A percentile compares a stretch with the other conserved stretches of the same genome.
Evolutionary conservation across 1,140 invertebrate genomes (phyloP).

Genomic region (Drosophila mojavensis): DNA sequence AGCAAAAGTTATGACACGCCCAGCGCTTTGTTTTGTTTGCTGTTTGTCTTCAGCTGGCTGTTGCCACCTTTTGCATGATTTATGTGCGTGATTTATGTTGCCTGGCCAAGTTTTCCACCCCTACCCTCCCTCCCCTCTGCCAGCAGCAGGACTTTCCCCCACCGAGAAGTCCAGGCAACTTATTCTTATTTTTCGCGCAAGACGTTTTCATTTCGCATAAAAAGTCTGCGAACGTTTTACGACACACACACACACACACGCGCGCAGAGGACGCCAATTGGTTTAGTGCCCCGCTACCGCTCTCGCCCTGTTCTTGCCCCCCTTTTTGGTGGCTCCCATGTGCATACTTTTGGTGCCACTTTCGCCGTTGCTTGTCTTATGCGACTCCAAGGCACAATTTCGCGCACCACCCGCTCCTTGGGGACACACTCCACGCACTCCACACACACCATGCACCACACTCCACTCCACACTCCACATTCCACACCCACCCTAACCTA

Average conservation of each 20-base stretch:
- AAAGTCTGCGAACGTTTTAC: slow-evolving; percentile 58
- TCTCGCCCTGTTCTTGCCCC: slow-evolving; percentile 3
- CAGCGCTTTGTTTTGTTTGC: slow-evolving; percentile 16
- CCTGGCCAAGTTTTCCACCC: slow-evolving; percentile 46
- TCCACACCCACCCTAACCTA: slow-evolving; percentile 3
- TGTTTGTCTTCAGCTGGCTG: slow-evolving; percentile 22
- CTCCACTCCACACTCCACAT: slow-evolving; percentile 14
- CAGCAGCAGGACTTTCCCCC: too few relatives aligned
- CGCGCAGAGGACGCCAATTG: slow-evolving; percentile 27
- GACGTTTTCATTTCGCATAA: slow-evolving; percentile 69
- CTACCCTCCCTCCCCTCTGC: neutral
- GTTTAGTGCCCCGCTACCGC: slow-evolving; percentile 1
- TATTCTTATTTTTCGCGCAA: slow-evolving; percentile 52
- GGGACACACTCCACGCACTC: slow-evolving; percentile 30
- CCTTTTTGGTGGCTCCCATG: slow-evolving; percentile 72
- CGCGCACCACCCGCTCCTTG: slow-evolving; percentile 58
- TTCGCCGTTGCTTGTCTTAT: slow-evolving; percentile 65
- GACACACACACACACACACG: slow-evolving; percentile 33
- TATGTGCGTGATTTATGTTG: slow-evolving; percentile 71
- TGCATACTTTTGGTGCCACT: slow-evolving; percentile 74
- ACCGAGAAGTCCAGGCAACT: neutral
- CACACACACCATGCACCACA: slow-evolving; percentile 14
- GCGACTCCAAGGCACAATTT: slow-evolving; percentile 79
- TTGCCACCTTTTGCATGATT: slow-evolving; percentile 76
- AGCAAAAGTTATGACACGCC: slow-evolving; percentile 76